Base-by-base conservation (phyloP, 2,797 vertebrate species). In the Chelidonichthys spinosus region DNA sequence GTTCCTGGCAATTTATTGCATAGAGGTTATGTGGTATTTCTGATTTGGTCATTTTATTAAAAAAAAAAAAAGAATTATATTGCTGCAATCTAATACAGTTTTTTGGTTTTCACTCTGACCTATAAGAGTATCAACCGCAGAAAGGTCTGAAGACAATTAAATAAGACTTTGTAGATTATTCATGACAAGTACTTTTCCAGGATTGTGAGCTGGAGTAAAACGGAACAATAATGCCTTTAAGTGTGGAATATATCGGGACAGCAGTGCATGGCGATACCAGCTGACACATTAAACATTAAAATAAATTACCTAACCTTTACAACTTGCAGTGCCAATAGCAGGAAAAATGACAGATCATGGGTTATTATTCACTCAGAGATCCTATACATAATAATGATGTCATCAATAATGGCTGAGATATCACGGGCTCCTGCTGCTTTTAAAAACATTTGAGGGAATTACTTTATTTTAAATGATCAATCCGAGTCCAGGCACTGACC, bases 251-350 rank as follows among this genome's bases (percentile, higher is more conserved):
- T 93, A 93, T 91, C 44, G 85, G 85, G 73, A 92, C 89, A 90
- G 85, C 79, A 90, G 89, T 80, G 90, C 88, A 88, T 91, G 84
- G 91, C 85, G 89, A 88, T 89, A 88, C 87, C 91, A 90, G 81
- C 85, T 93, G 94, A 95, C 94, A 94, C 93, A 92, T 93, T 92
- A 93, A 94, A 92, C 94, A 95, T 95, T 95, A 95, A 93, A 95
- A 95, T 94, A 93, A 94, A 96, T 95, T 90, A 93, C 93, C 93
- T 94, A 95, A 95, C 95, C 94, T 96, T 95, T 95, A 92, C 94
- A 93, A 93, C 92, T 93, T 87, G 90, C 92, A 86, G 90, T 94
- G 92, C 92, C 92, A 94, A 94, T 95, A 95, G 93, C 84, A 92
- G 92, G 91, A 94, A 90, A 94, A 95, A 95, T 94, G 94, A 94